Base-by-base conservation (phyloP, 2,113 vertebrate genomes). In the Abramis brama region DNA sequence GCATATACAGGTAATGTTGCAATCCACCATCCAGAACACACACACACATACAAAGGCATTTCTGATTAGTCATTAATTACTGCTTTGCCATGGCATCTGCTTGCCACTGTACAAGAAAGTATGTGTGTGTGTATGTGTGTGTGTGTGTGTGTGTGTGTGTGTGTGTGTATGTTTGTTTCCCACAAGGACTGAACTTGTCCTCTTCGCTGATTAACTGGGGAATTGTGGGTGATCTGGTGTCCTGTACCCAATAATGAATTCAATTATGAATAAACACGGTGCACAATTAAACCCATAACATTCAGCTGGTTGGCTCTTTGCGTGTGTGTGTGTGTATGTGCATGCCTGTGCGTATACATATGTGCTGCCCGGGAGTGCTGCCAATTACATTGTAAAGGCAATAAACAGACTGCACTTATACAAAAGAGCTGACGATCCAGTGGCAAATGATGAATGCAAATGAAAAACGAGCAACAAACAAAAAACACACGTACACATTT, bases 191-290 rank as follows among this genome's bases (percentile, higher is more conserved):
- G 90, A 87, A 88, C 70, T 50, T 60, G 82, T 89, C 91, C 90
- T 92, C 87, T 93, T 91, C 91, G 90, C 87, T 88, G 86, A 93
- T 94, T 92, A 92, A 89, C 91, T 90, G 88, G 85, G 57, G 90
- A 90, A 90, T 90, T 92, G 89, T 87, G 88, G 89, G 85, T 82
- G 86, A 91, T 91, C 91, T 91, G 90, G 90, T 87, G 85, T 13
- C 43, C 86, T 88, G 86, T 93, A 89, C 62, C 86, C 55, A 12
- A 12, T 91, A 92, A 94, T 92, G 85, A 93, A 93, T 92, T 93
- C 78, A 93, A 93, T 92, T 94, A 93, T 79, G 80, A 81, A 82
- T 64, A 71, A 92, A 86, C 66, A 89, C 89, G 57, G 84, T 82
- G 90, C 83, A 85, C 88, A 91, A 93, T 89, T 93, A 92, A 92